phyloP scores from a whole-genome alignment of 2,113 vertebrate genomes.

The Ranitomeya variabilis region DNA sequence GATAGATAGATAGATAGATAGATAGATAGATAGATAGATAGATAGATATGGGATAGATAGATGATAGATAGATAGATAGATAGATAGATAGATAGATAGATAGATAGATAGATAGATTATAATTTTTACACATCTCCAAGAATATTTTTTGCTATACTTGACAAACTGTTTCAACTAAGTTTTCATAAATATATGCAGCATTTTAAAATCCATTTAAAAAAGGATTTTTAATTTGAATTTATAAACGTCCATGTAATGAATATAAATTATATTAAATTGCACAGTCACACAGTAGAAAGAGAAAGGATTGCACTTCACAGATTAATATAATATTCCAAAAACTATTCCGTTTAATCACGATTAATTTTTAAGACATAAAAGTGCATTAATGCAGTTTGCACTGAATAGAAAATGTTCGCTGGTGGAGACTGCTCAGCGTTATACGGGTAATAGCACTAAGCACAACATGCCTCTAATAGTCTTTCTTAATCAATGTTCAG shows the following conservation, averaged over 20 bases:
- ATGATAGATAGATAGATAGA: no score
- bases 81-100: no score
- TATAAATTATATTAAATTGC: not conserved
- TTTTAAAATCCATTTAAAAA: no score
- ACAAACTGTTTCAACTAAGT: no score
- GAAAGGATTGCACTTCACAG: not conserved
- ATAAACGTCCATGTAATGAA: not conserved
- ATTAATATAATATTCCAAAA: slow-evolving; percentile 17
- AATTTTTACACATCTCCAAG: no score
- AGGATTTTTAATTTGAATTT: no score
- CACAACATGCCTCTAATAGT: slow-evolving; percentile 30
- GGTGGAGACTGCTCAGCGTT: not conserved
- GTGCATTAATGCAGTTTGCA: slow-evolving; percentile 33
- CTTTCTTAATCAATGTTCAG: slow-evolving; percentile 13
- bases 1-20: no score
- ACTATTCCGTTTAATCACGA: not conserved
- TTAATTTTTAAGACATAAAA: slow-evolving; percentile 32
- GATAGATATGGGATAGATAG: no score
- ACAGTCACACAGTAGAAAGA: not conserved
- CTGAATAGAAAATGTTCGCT: not conserved
- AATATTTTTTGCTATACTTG: no score
- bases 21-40: no score
- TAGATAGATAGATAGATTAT: no score
- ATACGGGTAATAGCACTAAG: not conserved
- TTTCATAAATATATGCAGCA: no score